These are phyloP conservation scores for Serinus canaria DNA, from an alignment of 2,113 vertebrate genomes.

Conservation along the genomic window DNA sequence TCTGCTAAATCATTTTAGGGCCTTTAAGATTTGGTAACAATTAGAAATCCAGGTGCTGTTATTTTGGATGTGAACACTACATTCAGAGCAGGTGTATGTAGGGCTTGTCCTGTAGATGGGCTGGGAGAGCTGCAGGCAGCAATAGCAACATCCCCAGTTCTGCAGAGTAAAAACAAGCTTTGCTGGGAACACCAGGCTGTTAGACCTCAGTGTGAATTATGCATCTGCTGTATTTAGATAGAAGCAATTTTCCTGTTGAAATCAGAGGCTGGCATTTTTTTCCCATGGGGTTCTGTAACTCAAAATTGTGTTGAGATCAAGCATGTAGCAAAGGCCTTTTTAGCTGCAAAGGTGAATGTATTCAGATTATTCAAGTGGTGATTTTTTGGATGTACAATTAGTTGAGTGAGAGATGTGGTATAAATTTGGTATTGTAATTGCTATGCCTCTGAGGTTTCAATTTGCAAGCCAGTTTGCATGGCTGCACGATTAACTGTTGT, in stretches of 20 bases:
- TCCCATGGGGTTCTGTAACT: slow-evolving; percentile 18
- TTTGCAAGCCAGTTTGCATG: slow-evolving; percentile 45
- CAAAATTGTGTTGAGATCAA: slow-evolving; percentile 41
- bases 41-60: background rate
- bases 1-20: background rate
- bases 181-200: background rate
- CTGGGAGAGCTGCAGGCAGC: background rate
- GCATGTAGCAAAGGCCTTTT: background rate
- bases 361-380: slow-evolving; percentile 64
- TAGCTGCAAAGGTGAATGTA: slow-evolving; percentile 55
- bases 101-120: background rate
- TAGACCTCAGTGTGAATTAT: slow-evolving; percentile 1
- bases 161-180: background rate
- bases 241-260: slow-evolving; percentile 48
- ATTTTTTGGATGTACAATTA: slow-evolving; percentile 65
- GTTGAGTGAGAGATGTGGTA: slow-evolving; percentile 45
- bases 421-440: slow-evolving; percentile 63
- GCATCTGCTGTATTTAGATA: slow-evolving; percentile 30
- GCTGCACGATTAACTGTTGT: slow-evolving; percentile 41
- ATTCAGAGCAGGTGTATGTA: background rate
- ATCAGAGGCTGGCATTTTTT: slow-evolving; percentile 29
- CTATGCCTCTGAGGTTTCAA: slow-evolving; percentile 49
- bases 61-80: background rate
- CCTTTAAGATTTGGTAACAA: background rate
- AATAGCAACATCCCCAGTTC: background rate